A percentile compares a stretch with the other conserved stretches of the same genome.
These are phyloP conservation scores for Mellivora capensis DNA, from an alignment of 2,113 vertebrate species.

Conservation along the genomic window DNA sequence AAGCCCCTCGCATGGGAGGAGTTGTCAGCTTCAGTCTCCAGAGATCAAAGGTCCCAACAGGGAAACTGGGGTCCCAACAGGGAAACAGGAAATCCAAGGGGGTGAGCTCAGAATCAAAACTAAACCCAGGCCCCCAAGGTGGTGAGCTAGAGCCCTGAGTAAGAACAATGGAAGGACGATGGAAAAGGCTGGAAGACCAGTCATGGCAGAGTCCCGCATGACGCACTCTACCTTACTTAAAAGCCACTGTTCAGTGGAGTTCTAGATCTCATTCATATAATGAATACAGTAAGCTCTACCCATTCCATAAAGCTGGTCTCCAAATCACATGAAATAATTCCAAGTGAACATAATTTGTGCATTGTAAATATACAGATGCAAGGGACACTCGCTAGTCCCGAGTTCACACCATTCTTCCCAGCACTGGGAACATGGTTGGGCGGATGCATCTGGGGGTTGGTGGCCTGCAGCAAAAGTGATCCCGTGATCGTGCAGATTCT, in stretches of 20 bases:
- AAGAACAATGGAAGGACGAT: not conserved
- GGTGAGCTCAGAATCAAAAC: not conserved
- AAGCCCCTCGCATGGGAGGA: not conserved
- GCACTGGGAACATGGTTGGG: no score
- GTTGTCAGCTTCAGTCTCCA: not conserved
- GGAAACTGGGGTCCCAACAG: not conserved
- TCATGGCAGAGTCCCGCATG: not conserved
- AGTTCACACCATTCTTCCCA: not conserved
- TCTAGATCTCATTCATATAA: not conserved
- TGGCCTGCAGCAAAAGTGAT: not conserved
- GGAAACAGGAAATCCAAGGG: not conserved
- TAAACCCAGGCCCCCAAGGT: not conserved
- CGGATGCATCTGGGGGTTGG: no score
- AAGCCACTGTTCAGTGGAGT: not conserved
- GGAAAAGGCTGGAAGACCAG: not conserved
- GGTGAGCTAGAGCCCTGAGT: not conserved
- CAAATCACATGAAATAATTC: constrained; percentile 11
- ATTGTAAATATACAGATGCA: not conserved
- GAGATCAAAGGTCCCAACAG: not conserved
- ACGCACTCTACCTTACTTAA: not conserved
- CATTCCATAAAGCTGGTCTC: not conserved
- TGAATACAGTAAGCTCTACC: not conserved
- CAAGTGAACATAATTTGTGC: not conserved
- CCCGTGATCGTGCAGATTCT: not conserved
- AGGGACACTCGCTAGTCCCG: not conserved